Evolutionary conservation across 2,888 invertebrate species (phyloP), one percentile per base, ranked within the genome.

Genomic region (Baccha elongata): DNA sequence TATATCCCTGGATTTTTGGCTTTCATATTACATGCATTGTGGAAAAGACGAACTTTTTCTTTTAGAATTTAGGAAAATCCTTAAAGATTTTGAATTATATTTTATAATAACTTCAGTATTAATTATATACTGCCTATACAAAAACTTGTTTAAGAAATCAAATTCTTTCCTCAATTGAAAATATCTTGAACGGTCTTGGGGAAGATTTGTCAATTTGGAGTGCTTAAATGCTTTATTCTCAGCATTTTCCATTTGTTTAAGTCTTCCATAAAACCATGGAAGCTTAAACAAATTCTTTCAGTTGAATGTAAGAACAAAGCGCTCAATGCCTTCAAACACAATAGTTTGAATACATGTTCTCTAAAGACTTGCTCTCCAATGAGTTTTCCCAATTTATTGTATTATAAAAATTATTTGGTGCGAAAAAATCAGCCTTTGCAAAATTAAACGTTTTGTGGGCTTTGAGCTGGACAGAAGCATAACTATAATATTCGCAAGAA

Each of bases 171-270:
- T 42, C 8, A 15, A 42, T 13, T 42, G 42, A 42, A 15, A 13
- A 42, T 13, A 42, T 42, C n/a, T 42, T 15, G 13, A 10, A 42
- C 13, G 42, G 15, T 42, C 42, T 42, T 42, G 13, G 15, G 15
- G 15, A 15, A 15, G 5, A 1, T 42, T 42, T 15, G 13, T 42
- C 7, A 8, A 13, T n/a, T 42, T 42, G 5, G 3, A 42, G 6
- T 15, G 42, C 42, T 50, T 50, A 29, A 50, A 29, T 26, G 50
- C 50, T n/a, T 50, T 50, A 15, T 50, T 50, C 7, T 50, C 15
- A 6, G 10, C 50, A 29, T 29, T 50, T 29, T 29, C 50, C 19
- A 46, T 10, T 11, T 46, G 6, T 19, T 46, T 46, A 8, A 11
- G 19, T 2, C 21, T 21, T 10, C 1, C 1, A n/a, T 46, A 29